Base-by-base conservation (phyloP, 2,113 vertebrate species). In the Echinops telfairi region DNA sequence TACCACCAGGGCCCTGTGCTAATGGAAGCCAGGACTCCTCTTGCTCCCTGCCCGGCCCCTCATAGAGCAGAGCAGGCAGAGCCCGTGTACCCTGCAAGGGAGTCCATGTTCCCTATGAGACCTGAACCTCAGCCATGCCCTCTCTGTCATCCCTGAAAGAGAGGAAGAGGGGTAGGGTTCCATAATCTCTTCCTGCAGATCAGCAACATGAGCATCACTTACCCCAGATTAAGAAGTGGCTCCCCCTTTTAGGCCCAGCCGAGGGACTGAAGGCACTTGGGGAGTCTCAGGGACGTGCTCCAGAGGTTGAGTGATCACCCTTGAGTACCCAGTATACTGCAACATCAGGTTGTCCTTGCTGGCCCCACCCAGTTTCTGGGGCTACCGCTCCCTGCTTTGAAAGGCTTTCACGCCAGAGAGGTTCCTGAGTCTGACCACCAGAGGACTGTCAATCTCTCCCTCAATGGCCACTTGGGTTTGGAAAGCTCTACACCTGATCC, bases 91-190 rank as follows among this genome's bases (percentile, higher is more conserved):
- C 4, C 10, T 33, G 19, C 1, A 3, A 8, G 62, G 16, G 16
- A 23, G 60, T 64, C 9, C 0, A 31, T 17, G 31, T 0, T 40
- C 23, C 27, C 40, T 40, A 1, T 1, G 5, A 0, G 53, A 60
- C 43, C 25, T 25, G 47, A 2, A 3, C 22, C 31, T 38, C 38
- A 17, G 2, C 38, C 23, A 19, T 53, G 12, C 38, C 16, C 58
- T 36, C 33, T 64, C 47, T 3, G 15, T 29, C 71, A 73, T 38
- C 89, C 4, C 29, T 20, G 80, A 40, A 9, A 4, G 22, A 5
- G 0, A 16, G 40, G 76, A 29, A 80, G 29, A 23, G 31, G 31
- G 7, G 6, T n/a, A 17, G 0, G 3, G 33, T 80, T 82, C 47
- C 53, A 4, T 20, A 29, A 66, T 75, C 57, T 33, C 3, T 20